These are phyloP conservation scores for Calliopsis andreniformis DNA, from an alignment of 1,140 invertebrate genomes.

Conservation along the genomic window DNA sequence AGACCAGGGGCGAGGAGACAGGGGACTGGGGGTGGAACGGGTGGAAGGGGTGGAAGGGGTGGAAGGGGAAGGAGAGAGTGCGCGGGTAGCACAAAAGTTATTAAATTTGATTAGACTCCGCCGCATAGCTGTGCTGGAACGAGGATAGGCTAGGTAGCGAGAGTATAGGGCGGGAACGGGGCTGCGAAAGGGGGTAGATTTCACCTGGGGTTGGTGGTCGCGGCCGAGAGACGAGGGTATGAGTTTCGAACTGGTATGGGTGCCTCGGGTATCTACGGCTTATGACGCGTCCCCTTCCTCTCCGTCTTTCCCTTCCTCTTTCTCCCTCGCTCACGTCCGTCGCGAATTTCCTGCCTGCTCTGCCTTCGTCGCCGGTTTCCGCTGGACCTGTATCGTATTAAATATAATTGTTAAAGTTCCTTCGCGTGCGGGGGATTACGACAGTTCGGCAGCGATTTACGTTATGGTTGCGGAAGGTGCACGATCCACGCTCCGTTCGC, in stretches of 20 bases:
- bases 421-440: conserved; percentile 69
- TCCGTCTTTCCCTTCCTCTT: conserved; percentile 56
- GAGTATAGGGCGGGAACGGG: conserved; percentile 60
- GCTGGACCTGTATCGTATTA: conserved; percentile 74
- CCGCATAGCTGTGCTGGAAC: conserved; percentile 68
- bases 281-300: conserved; percentile 58
- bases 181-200: conserved; percentile 68
- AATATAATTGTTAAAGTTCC: conserved; percentile 80
- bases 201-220: conserved; percentile 74
- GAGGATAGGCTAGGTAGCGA: conserved; percentile 53
- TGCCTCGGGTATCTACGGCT: conserved; percentile 69
- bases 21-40: neutral
- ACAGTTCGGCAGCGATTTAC: conserved; percentile 72
- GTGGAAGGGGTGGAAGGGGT: neutral
- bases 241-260: conserved; percentile 73
- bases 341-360: conserved; percentile 16
- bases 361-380: conserved; percentile 1
- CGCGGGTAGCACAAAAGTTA: conserved; percentile 77
- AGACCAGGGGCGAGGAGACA: conserved; percentile 16
- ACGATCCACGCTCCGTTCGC: neutral
- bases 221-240: conserved; percentile 51
- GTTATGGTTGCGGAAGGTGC: conserved; percentile 62
- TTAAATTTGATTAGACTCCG: conserved; percentile 81
- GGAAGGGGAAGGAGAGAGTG: conserved; percentile 13
- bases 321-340: conserved; percentile 56